Base-by-base conservation (phyloP, 1,140 invertebrate genomes). In the Stenopsyche tienmushanensis region DNA sequence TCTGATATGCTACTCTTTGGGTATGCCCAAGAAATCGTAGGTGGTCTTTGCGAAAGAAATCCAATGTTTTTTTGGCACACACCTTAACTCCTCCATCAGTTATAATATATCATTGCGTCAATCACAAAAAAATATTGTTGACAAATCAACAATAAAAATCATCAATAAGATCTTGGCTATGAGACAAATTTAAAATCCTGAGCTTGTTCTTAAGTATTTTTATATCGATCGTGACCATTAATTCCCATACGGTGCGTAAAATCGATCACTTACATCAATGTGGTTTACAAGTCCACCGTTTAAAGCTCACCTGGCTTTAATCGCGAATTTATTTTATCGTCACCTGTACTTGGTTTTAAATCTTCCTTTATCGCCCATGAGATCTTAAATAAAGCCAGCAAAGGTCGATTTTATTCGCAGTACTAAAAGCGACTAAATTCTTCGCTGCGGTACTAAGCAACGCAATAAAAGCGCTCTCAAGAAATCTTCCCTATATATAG, bases 291-390 rank as follows among this genome's bases (percentile, higher is more conserved):
- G 5, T 20, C 44, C 18, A 5, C 44, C 18, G 44, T 47, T 47
- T 47, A 18, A 15, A 7, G 17, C 7, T 8, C 7, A 15, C 8
- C 17, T 5, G 10, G 17, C 17, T 18, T 47, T 47, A 47, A 15
- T 47, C 44, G 44, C 17, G 44, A 18, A n/a, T 53, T 53, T 53
- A 57, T 41, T 57, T 34, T 47, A 47, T 47, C 25, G 53, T 10
- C 53, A 17, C 13, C 29, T 5, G 53, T 57, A n/a, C 53, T 25
- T 29, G 53, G 26, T 41, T 57, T 41, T 57, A 57, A 57, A 57
- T 57, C 53, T 18, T 15, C 13, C 20, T 29, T 57, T 57, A 57
- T 57, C 53, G n/a, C 10, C 7, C 3, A 2, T 15, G 17, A 7
- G 29, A 57, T 57, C 53, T 25, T 18, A 42, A 25, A 57, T 42